A percentile compares a stretch with the other conserved stretches of the same genome.
Evolutionary conservation across 2,888 invertebrate genomes (phyloP).

Genomic region (Amaurobius ferox): DNA sequence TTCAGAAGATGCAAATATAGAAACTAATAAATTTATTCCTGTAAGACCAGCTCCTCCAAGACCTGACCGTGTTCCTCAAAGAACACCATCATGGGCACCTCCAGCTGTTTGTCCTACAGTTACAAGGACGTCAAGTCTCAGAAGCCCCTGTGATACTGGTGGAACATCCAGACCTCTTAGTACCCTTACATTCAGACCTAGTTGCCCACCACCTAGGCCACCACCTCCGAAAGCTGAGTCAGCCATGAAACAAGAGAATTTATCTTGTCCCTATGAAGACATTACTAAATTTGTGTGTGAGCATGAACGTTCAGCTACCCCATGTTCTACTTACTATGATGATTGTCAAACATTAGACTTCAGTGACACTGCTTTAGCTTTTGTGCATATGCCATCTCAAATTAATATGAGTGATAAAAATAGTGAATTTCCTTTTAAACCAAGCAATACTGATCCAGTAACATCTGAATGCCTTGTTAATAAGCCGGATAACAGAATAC

Average conservation of each 20-base stretch:
- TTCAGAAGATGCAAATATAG: conserved; percentile 16
- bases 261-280: conserved; percentile 25
- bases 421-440: neutral
- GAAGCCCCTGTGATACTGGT: conserved; percentile 31
- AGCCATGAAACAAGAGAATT: conserved; percentile 10
- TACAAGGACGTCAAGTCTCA: conserved; percentile 35
- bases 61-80: conserved; percentile 48
- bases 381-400: conserved; percentile 49
- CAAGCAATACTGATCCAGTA: neutral
- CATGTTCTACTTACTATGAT: conserved; percentile 53
- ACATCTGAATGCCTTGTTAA: conserved; percentile 3
- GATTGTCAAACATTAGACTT: conserved; percentile 66
- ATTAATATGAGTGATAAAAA: neutral
- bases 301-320: conserved; percentile 45
- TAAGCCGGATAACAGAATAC: neutral
- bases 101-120: conserved; percentile 23
- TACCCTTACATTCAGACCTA: conserved; percentile 87
- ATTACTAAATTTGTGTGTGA: conserved; percentile 3
- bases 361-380: conserved; percentile 47
- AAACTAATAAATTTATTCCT: conserved; percentile 53
- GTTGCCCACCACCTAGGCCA: conserved; percentile 77
- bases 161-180: conserved; percentile 83
- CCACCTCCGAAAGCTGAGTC: conserved; percentile 75
- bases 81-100: conserved; percentile 44
- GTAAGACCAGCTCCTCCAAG: conserved; percentile 70